Evolutionary conservation across 1,140 invertebrate genomes (phyloP).

Genomic region (Plutomurus gul): DNA sequence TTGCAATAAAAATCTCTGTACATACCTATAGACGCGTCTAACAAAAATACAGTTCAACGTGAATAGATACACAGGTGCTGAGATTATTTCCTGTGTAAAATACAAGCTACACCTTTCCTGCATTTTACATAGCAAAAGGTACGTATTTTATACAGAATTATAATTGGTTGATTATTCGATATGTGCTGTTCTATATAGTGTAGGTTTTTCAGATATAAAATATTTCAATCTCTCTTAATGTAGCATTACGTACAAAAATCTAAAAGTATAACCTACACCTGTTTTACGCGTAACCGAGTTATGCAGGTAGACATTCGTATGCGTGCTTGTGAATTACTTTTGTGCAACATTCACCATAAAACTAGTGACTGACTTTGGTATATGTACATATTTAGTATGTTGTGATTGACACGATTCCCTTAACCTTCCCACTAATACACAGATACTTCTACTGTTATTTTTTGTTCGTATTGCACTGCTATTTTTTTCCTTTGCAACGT

Average conservation of each 20-base stretch:
- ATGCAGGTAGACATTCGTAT: no score
- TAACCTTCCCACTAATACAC: neutral
- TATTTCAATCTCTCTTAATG: no score
- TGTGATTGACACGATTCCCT: neutral
- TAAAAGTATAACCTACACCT: no score
- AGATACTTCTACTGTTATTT: neutral
- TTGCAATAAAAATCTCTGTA: neutral
- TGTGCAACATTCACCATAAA: neutral
- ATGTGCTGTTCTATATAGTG: no score
- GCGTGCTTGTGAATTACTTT: no score
- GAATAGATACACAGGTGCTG: neutral
- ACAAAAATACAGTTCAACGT: neutral
- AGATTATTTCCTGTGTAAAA: neutral
- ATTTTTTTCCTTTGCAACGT: neutral
- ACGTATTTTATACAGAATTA: neutral
- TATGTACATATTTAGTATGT: neutral
- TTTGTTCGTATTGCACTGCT: neutral
- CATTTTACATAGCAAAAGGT: neutral
- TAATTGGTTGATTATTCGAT: no score
- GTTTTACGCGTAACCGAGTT: no score
- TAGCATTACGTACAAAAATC: no score
- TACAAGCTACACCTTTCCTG: constrained; percentile 15
- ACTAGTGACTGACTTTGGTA: neutral
- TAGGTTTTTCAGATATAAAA: no score
- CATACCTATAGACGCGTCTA: neutral